phyloP scores from a whole-genome alignment of 2,888 invertebrate genomes.

The Lithodes maja region DNA sequence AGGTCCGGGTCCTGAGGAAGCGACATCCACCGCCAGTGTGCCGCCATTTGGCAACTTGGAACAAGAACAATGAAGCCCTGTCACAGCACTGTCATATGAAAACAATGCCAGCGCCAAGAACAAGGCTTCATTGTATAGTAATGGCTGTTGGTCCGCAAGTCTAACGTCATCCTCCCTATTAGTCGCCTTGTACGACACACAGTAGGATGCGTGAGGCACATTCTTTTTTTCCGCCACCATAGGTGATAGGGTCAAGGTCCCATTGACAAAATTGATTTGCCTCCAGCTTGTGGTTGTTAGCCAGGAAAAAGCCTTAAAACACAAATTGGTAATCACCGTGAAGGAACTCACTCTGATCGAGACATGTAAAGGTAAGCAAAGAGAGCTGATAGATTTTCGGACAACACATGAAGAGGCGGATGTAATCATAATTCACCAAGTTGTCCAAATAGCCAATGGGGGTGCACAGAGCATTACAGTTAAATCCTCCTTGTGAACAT shows the following conservation, averaged over 20 bases:
- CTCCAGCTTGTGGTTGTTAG: not conserved
- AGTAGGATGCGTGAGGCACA: too few species aligned
- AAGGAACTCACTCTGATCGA: not conserved
- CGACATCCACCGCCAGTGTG: too few species aligned
- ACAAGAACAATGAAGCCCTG: too few species aligned
- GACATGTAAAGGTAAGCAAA: not conserved
- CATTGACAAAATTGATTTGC: not conserved
- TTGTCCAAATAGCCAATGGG: not conserved
- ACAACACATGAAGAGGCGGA: not conserved
- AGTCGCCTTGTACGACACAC: too few species aligned
- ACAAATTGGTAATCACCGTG: not conserved
- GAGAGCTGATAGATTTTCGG: not conserved
- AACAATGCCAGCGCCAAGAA: too few species aligned
- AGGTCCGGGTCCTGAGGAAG: too few species aligned
- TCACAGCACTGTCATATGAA: too few species aligned
- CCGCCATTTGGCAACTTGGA: too few species aligned
- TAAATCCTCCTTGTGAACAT: slow-evolving; percentile 7
- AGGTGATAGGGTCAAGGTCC: not conserved
- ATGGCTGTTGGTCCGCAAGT: too few species aligned
- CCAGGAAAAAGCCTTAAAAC: not conserved
- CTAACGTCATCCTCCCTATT: too few species aligned
- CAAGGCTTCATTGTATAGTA: too few species aligned
- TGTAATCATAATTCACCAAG: not conserved
- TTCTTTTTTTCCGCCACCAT: too few species aligned
- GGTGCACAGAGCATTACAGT: not conserved